Evolutionary conservation across 1,140 invertebrate genomes (phyloP).

Genomic region (Telenomus remus): DNA sequence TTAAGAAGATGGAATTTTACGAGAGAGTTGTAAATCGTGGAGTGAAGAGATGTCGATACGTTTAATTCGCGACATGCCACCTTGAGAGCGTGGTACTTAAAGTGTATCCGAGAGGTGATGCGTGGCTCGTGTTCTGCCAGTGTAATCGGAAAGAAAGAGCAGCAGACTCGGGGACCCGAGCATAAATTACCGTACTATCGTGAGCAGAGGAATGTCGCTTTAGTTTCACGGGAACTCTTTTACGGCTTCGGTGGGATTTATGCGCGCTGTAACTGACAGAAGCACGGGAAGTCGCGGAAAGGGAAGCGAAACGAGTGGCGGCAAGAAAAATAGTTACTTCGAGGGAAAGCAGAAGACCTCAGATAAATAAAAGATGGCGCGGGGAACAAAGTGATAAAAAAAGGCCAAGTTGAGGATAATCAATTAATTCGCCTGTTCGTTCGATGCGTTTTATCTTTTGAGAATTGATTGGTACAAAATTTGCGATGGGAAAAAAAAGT

Average conservation of each 20-base stretch:
- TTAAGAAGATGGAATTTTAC: too few relatives aligned
- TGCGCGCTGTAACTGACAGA: constrained; percentile 69
- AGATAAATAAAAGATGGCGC: constrained; percentile 7
- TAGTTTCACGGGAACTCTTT: constrained; percentile 60
- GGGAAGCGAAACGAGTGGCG: constrained; percentile 1
- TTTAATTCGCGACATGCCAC: constrained; percentile 23
- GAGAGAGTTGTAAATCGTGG: constrained; percentile 23
- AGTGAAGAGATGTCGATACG: constrained; percentile 39
- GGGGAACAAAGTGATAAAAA: too few relatives aligned
- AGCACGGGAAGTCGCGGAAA: constrained; percentile 57
- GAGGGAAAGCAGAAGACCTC: constrained; percentile 1
- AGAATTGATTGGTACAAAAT: too few relatives aligned
- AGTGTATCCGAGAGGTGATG: too few relatives aligned
- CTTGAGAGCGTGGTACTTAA: too few relatives aligned
- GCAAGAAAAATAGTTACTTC: constrained; percentile 14
- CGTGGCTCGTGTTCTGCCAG: constrained; percentile 32
- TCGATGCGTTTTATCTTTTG: too few relatives aligned
- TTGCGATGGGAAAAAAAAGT: too few relatives aligned
- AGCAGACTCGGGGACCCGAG: constrained; percentile 19
- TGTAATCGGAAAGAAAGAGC: constrained; percentile 37
- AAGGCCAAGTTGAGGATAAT: too few relatives aligned
- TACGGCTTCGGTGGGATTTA: constrained; percentile 65
- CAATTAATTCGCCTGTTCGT: too few relatives aligned
- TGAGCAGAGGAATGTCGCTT: constrained; percentile 58
- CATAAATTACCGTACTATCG: constrained; percentile 68